Evolutionary conservation across 2,888 invertebrate genomes (phyloP), one percentile per base, ranked within the genome.

Genomic region (Pammene fasciana): DNA sequence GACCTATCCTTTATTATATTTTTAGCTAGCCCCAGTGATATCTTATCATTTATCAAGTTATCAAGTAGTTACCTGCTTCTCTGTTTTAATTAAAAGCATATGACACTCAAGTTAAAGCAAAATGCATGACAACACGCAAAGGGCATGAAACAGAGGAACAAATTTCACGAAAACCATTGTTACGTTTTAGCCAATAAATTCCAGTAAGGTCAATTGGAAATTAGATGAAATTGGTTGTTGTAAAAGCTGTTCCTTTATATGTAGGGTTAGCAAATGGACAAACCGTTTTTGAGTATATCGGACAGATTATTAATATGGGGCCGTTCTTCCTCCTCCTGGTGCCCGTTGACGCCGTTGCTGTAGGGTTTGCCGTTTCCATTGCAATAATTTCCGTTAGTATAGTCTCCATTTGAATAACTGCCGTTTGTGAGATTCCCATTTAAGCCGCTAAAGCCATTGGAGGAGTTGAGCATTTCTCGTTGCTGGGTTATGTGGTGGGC

Each of bases 401-500:
- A 71, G 67, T 72, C 78, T 65, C 57, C 71, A 62, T 68, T 77
- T 16, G 59, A 65, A 26, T 65, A 62, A 8, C 16, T 46, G 38
- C 54, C 68, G 14, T 65, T 85, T 10, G 78, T 78, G 50, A 79
- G 79, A 61, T 74, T 75, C 43, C 79, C 82, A 72, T 78, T 83
- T 5, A 75, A 65, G 70, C 70, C 87, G 71, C 85, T 85, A 38
- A 85, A 77, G 6, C 78, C 81, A 71, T 78, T 84, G 0, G 88
- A 85, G 0, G 88, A 85, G 68, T 83, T 90, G 9, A 90, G 76
- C 72, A 92, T 79, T 87, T 97, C 96, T 82, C 96, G 94, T 82
- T 96, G 97, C 79, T 97, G 97, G 79, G 95, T 94, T 79, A 97
- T 95, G 80, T 97, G 97, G 81, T 96, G 96, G 67, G 96, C 95